phyloP scores from a whole-genome alignment of 2,113 vertebrate genomes.

The Phaetusa simplex region DNA sequence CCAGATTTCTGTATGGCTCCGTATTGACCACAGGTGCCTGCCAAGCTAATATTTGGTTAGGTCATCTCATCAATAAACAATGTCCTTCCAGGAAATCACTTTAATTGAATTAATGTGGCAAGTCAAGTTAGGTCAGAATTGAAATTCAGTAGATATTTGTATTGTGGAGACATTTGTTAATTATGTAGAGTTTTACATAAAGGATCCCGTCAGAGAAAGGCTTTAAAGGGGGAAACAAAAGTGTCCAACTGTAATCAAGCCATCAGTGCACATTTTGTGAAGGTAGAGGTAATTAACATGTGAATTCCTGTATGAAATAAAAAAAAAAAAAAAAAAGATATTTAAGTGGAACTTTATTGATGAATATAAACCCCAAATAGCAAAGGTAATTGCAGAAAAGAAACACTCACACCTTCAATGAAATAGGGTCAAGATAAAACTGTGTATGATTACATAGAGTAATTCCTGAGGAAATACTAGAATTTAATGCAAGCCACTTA shows the following conservation, averaged over 20 bases:
- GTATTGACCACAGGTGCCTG: neutral
- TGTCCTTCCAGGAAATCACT: conserved; percentile 63
- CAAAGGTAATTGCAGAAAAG: neutral
- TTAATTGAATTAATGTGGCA: conserved; percentile 60
- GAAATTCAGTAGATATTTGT: conserved; percentile 51
- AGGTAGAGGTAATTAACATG: neutral
- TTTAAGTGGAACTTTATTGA: neutral
- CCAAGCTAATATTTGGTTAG: conserved; percentile 33
- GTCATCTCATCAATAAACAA: conserved; percentile 52
- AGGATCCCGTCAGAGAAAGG: neutral
- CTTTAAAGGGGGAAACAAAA: neutral
- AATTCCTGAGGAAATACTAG: neutral
- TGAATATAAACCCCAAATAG: neutral
- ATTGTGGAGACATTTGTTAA: conserved; percentile 43
- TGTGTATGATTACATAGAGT: neutral
- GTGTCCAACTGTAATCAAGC: neutral
- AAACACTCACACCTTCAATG: neutral
- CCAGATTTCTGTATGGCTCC: neutral
- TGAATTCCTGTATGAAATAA: neutral
- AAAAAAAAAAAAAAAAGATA: rapidly evolving
- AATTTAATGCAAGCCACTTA: neutral
- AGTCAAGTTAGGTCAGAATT: conserved; percentile 48
- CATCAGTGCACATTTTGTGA: neutral
- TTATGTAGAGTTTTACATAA: conserved; percentile 10
- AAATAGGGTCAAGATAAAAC: neutral